Conservation (phyloP, 2,888 invertebrate genomes). For the Noctuana brunneofusca region DNA sequence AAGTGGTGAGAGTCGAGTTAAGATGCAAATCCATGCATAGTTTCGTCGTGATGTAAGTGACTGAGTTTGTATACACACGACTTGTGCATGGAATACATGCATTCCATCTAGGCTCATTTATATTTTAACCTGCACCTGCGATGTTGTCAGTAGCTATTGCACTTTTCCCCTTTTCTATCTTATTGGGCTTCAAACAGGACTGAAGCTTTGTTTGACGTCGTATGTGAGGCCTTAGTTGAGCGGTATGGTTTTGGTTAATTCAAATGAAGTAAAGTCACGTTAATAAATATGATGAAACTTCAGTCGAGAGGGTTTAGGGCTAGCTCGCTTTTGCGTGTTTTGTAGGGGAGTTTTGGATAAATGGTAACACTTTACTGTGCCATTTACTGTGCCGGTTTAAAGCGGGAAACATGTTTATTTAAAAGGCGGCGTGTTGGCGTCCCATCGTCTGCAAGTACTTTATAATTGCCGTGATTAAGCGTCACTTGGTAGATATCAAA, state of each 20-base stretch:
- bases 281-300: background rate
- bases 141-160: background rate
- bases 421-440: slow-evolving; percentile 12
- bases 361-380: background rate
- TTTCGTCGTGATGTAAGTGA: slow-evolving; percentile 30
- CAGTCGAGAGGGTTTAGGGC: slow-evolving; percentile 1
- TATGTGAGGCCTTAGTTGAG: too few species aligned
- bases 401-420: slow-evolving; percentile 15
- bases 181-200: too few species aligned
- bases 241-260: too few species aligned
- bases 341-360: background rate
- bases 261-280: background rate
- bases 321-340: background rate
- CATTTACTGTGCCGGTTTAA: background rate
- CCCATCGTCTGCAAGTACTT: slow-evolving; percentile 25
- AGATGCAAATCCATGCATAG: slow-evolving; percentile 34
- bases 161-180: background rate
- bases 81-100: background rate
- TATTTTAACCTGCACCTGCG: background rate
- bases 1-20: slow-evolving; percentile 31
- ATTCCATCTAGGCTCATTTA: slow-evolving; percentile 7
- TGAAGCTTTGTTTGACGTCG: too few species aligned
- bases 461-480: slow-evolving; percentile 17
- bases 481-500: slow-evolving; percentile 16
- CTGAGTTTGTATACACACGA: slow-evolving; percentile 19